Evolutionary conservation across 2,888 invertebrate species (phyloP), one percentile per base, ranked within the genome.

Genomic region (Apocheima hispidaria): DNA sequence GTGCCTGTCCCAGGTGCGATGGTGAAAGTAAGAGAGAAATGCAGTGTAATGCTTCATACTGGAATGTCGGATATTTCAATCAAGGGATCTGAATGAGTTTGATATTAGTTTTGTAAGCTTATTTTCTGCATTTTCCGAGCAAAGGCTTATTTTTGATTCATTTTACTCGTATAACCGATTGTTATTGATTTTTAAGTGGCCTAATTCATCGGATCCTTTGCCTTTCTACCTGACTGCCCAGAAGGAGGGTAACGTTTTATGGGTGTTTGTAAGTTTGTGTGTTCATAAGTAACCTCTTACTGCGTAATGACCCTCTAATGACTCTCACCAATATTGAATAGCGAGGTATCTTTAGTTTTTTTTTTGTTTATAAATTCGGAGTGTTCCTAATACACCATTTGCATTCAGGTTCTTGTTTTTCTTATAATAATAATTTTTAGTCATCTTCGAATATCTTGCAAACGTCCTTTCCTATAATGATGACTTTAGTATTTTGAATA

Each of bases 11-110:
- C 54, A 50, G 54, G 54, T 40, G 59, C 40, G 16, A 53, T 49
- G 70, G 66, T 69, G 73, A 77, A 77, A 77, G 70, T 70, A 63
- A 41, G 41, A 62, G 55, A 63, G 43, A 61, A 54, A 63, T 63
- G 61, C 66, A 63, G 46, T 40, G 50, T 9, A 33, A 21, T 49
- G 46, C 48, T 55, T 50, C 38, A 51, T 38, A 18, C 26, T 12
- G 50, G 38, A 51, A 53, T 41, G 46, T 54, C 38, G 44, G 36
- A 44, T 44, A 35, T 62, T 53, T 56, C 14, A 55, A 36, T 52
- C 33, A 40, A n/a, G 30, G 28, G 9, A 21, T 3, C 28, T 48
- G 14, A 38, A 14, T 12, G 14, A 33, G 28, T 40, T 21, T 4
- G 16, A 44, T 12, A 26, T 44, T 28, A 26, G 20, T 14, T 9